Base-by-base conservation (phyloP, 2,888 invertebrate species). In the Amblyteles armatorius region DNA sequence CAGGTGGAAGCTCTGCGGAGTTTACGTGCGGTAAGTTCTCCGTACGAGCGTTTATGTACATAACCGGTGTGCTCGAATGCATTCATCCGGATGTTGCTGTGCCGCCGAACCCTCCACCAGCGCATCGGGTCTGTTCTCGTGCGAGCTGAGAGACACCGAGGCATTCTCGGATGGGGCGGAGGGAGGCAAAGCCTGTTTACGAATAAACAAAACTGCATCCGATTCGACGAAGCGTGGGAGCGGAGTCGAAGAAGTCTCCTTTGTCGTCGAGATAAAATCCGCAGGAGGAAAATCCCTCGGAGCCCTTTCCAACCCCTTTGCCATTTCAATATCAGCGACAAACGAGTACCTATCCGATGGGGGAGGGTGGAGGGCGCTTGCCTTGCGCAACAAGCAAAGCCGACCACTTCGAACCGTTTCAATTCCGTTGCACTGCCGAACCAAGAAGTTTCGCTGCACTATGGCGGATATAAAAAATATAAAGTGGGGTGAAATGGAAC, bases 301-400 rank as follows among this genome's bases (percentile, higher is more conserved):
- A 81, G 77, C 79, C 65, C 79, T 82, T 48, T 76, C 83, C 83
- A 67, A 81, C 84, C 85, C 72, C 86, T 76, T 84, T 83, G 82
- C 82, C 81, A 85, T 87, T 88, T 87, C 87, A 87, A 88, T 87
- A 85, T 87, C 84, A 85, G 82, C 85, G 77, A 76, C 87, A 84
- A 87, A 86, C 87, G 85, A 86, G 86, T 11, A 40, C 40, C 40
- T 40, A 40, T 11, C 86, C 85, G 48, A 77, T 80, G 87, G 86
- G 74, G 9, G 40, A 5, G 11, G 9, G 40, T 1, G 3, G 11
- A 40, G 40, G 40, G 11, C 7, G 40, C 40, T 40, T 63, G 60
- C 63, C 74, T 55, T 36, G 74, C 79, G 69, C 79, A 83, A 83
- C 83, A 69, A 68, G 79, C 69, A 60, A 69, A 68, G 52, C 52